Evolutionary conservation across 2,113 vertebrate species (phyloP).

Genomic region (Chloroceryle aenea): DNA sequence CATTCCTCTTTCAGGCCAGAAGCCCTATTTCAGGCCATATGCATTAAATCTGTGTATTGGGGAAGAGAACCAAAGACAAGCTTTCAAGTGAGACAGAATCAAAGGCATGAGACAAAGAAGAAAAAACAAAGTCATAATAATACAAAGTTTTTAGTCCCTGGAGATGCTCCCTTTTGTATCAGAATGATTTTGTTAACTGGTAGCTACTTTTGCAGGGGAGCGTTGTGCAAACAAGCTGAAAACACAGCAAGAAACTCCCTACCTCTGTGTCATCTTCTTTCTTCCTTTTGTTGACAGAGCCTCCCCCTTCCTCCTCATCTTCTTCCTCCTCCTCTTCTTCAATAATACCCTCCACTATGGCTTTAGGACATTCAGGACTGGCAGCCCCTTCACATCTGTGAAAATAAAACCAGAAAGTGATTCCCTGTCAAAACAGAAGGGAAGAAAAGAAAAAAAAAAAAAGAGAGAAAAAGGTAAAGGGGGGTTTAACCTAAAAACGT

Average conservation of each 20-base stretch:
- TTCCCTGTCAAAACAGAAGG: not conserved
- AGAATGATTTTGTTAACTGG: not conserved
- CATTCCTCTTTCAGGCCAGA: not conserved
- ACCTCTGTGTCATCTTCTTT: conserved; percentile 96
- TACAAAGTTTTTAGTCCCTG: not conserved
- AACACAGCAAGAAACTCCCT: not conserved
- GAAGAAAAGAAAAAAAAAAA: not conserved
- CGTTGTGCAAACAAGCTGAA: not conserved
- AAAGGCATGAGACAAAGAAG: accelerated
- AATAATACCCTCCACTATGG: conserved; percentile 92
- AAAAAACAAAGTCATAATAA: not conserved
- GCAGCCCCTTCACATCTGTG: conserved; percentile 89
- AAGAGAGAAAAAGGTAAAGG: no score
- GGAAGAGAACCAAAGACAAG: not conserved
- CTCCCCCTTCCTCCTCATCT: conserved; percentile 82
- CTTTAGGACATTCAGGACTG: conserved; percentile 85
- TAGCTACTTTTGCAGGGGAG: not conserved
- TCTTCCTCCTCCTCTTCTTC: conserved; percentile 95
- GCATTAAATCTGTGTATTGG: not conserved
- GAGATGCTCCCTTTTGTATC: not conserved
- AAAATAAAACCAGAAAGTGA: not conserved
- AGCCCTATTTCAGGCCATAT: not conserved
- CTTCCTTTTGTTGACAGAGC: conserved; percentile 92
- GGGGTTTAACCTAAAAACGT: not conserved
- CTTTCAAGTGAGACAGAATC: not conserved